A percentile compares a stretch with the other conserved stretches of the same genome.
phyloP scores from a whole-genome alignment of 1,140 invertebrate genomes.

The Eueides isabella region DNA sequence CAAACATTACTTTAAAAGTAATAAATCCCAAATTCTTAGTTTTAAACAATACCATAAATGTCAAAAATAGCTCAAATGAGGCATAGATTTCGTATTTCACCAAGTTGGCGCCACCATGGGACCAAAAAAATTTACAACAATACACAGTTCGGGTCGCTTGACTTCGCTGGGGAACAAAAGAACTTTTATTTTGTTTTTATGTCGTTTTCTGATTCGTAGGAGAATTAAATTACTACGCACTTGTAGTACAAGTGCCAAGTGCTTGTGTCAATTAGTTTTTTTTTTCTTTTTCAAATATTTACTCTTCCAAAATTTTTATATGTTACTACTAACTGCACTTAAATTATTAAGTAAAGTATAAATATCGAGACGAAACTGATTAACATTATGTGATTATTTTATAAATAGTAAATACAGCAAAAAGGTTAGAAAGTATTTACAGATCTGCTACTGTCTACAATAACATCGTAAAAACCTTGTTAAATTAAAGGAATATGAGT shows the following conservation, averaged over 20 bases:
- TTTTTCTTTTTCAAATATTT: too few relatives aligned
- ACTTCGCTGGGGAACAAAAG: constrained; percentile 64
- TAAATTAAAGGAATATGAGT: background rate
- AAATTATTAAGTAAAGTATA: too few relatives aligned
- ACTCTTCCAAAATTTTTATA: too few relatives aligned
- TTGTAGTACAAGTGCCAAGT: background rate
- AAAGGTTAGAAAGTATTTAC: too few relatives aligned
- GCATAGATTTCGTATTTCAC: constrained; percentile 72
- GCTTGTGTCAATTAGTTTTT: too few relatives aligned
- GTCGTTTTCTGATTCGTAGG: constrained; percentile 3
- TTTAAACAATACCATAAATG: constrained; percentile 5
- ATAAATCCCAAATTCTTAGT: constrained; percentile 1
- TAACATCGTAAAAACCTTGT: too few relatives aligned
- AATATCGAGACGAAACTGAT: too few relatives aligned
- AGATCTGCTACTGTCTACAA: too few relatives aligned
- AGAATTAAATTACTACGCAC: background rate
- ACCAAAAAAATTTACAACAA: constrained; percentile 63
- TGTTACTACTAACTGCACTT: too few relatives aligned
- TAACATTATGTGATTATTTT: too few relatives aligned
- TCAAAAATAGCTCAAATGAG: constrained; percentile 59
- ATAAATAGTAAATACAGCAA: too few relatives aligned
- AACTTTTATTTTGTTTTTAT: constrained; percentile 36
- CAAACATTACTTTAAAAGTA: background rate
- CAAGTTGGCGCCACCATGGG: constrained; percentile 63
- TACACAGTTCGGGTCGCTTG: constrained; percentile 59